Evolutionary conservation across 37 sponge, comb jelly and placozoan species (phyloP).

Genomic region (Spongilla lacustris): DNA sequence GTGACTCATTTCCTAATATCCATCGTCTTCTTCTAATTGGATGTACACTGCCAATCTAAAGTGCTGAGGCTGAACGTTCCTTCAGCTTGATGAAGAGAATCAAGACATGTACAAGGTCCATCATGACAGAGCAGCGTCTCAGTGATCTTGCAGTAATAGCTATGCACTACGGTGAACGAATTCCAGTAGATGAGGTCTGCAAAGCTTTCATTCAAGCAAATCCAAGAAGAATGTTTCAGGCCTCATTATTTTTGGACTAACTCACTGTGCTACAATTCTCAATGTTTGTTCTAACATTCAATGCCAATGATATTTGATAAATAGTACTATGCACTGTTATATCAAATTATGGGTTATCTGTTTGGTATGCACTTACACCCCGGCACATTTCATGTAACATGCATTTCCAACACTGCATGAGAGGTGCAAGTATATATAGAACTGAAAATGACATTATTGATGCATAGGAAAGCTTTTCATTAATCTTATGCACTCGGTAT

Average conservation of each 20-base stretch:
- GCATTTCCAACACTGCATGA: too few relatives aligned
- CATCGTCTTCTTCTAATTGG: constrained; percentile 40
- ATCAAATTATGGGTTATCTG: too few relatives aligned
- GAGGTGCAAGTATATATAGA: too few relatives aligned
- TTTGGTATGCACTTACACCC: too few relatives aligned
- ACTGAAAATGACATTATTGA: too few relatives aligned
- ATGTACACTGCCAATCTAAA: constrained; percentile 54
- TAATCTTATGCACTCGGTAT: too few relatives aligned
- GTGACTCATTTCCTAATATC: constrained; percentile 45
- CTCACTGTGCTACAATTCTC: too few relatives aligned
- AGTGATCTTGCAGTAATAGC: constrained; percentile 45
- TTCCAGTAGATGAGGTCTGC: constrained; percentile 42
- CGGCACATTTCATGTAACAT: too few relatives aligned
- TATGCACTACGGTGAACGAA: constrained; percentile 40
- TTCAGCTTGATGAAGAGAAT: constrained; percentile 24
- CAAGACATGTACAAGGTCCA: constrained; percentile 49
- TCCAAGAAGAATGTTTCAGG: constrained; percentile 35
- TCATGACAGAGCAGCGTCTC: constrained; percentile 25
- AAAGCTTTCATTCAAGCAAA: constrained; percentile 40
- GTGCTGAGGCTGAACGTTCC: constrained; percentile 47
- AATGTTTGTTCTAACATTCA: too few relatives aligned
- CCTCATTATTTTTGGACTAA: constrained; percentile 38
- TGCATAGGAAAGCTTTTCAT: too few relatives aligned
- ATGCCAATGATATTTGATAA: too few relatives aligned
- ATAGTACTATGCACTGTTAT: too few relatives aligned